A percentile compares a stretch with the other conserved stretches of the same genome.
phyloP scores from a whole-genome alignment of 2,797 vertebrate species.

The Urocyon cinereoargenteus region DNA sequence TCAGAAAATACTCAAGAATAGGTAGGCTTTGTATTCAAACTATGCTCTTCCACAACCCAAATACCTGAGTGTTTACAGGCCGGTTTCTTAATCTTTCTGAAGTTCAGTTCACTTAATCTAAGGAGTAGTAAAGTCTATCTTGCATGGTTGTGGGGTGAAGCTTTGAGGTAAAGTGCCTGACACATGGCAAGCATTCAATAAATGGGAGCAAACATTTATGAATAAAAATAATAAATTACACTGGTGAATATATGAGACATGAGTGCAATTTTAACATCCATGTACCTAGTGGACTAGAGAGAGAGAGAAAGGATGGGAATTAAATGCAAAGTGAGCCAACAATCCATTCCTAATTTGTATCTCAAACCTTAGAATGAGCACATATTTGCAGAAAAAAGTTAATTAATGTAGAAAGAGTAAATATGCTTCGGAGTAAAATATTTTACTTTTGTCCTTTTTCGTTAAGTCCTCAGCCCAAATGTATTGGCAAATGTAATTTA shows the following conservation, averaged over 20 bases:
- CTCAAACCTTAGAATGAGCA: not conserved
- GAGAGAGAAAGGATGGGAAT: conserved; percentile 14
- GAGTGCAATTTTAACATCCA: not conserved
- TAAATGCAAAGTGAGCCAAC: not conserved
- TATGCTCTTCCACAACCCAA: not conserved
- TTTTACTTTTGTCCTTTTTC: not conserved
- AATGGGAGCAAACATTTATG: not conserved
- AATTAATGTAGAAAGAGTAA: not conserved
- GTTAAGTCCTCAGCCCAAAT: not conserved
- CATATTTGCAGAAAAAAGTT: not conserved
- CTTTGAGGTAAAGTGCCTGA: not conserved
- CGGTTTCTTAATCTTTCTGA: not conserved
- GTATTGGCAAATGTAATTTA: conserved; percentile 1
- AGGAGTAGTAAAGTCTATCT: not conserved
- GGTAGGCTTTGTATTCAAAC: not conserved
- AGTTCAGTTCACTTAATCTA: not conserved
- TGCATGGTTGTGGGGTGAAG: not conserved
- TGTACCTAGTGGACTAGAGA: not conserved
- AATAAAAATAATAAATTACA: not conserved
- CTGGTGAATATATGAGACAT: not conserved
- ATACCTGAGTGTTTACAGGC: not conserved
- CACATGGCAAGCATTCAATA: not conserved
- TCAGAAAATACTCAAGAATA: conserved; percentile 39
- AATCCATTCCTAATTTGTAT: not conserved
- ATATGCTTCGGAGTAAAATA: not conserved